Conservation (phyloP, 1,140 invertebrate genomes). For the Coelopa frigida region DNA sequence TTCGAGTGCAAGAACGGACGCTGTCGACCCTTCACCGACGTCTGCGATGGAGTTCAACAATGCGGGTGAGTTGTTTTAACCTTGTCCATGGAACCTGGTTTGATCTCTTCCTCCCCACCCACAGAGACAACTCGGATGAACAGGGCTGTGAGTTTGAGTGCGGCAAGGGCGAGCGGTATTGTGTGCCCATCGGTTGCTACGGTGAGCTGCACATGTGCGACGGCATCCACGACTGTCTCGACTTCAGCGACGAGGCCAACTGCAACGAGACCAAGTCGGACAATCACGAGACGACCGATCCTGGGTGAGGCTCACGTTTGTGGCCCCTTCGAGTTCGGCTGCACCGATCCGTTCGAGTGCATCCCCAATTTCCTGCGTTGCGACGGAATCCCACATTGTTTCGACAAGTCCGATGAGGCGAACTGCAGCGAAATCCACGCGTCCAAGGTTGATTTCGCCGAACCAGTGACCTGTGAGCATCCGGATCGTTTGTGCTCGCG, state of each 20-base stretch:
- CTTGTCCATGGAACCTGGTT: not conserved
- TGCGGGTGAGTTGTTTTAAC: conserved; percentile 52
- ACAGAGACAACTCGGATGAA: conserved; percentile 58
- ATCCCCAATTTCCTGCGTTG: conserved; percentile 51
- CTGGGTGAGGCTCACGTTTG: conserved; percentile 36
- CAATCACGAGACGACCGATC: conserved; percentile 27
- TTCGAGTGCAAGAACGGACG: conserved; percentile 62
- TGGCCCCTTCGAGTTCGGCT: conserved; percentile 51
- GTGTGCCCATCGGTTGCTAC: conserved; percentile 63
- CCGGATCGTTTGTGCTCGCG: conserved; percentile 61
- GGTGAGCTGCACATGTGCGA: conserved; percentile 62
- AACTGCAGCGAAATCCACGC: conserved; percentile 51
- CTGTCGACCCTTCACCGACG: conserved; percentile 62
- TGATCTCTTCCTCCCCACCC: not conserved
- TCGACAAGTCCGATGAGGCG: conserved; percentile 53
- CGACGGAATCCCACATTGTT: conserved; percentile 56
- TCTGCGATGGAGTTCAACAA: conserved; percentile 66
- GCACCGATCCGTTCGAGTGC: conserved; percentile 50
- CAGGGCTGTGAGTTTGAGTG: conserved; percentile 39
- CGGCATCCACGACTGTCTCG: conserved; percentile 65
- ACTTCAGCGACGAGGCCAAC: conserved; percentile 60
- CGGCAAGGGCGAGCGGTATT: conserved; percentile 50
- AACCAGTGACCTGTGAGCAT: conserved; percentile 48
- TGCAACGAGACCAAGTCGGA: conserved; percentile 41
- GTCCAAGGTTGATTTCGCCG: conserved; percentile 42